Percentiles rank a stretch among this genome's conserved stretches.
Evolutionary conservation across 2,888 invertebrate genomes (phyloP).

Genomic region (Beris morrisii): DNA sequence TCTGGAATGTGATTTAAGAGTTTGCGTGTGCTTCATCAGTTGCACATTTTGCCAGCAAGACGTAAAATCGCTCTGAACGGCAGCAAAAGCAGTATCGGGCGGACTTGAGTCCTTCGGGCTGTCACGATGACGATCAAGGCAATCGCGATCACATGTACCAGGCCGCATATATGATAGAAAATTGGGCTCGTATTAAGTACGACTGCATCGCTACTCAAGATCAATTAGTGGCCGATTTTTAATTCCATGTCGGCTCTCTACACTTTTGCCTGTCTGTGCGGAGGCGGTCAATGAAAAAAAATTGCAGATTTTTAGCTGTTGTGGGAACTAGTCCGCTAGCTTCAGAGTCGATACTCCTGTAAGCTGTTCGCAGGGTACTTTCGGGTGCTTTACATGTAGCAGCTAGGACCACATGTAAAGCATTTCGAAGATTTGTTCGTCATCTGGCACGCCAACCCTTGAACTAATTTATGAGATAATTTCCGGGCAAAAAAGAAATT

Average conservation of each 20-base stretch:
- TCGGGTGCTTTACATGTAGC: too few relatives aligned
- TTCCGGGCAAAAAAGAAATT: slow-evolving; percentile 20
- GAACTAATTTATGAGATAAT: slow-evolving; percentile 21
- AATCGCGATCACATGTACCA: slow-evolving; percentile 1
- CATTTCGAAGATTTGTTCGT: background rate
- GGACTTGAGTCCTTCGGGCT: slow-evolving; percentile 34
- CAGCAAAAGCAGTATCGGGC: background rate
- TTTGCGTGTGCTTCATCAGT: slow-evolving; percentile 28
- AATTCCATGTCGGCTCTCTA: slow-evolving; percentile 11
- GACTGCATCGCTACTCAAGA: slow-evolving; percentile 15
- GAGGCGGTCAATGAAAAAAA: background rate
- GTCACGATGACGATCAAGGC: slow-evolving; percentile 36
- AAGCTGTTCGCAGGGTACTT: background rate
- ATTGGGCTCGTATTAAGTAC: slow-evolving; percentile 19
- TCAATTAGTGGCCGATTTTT: slow-evolving; percentile 25
- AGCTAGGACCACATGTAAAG: background rate
- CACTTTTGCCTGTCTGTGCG: background rate
- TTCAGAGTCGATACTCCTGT: slow-evolving; percentile 4
- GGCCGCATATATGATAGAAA: slow-evolving; percentile 18
- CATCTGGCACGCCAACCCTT: slow-evolving; percentile 25
- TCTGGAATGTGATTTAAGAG: slow-evolving; percentile 27
- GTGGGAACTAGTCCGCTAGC: slow-evolving; percentile 15
- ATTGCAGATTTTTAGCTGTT: background rate
- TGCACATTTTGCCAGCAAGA: background rate
- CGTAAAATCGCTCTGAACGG: background rate